Conservation (phyloP, 2,888 invertebrate species). For the Synergus itoensis region DNA sequence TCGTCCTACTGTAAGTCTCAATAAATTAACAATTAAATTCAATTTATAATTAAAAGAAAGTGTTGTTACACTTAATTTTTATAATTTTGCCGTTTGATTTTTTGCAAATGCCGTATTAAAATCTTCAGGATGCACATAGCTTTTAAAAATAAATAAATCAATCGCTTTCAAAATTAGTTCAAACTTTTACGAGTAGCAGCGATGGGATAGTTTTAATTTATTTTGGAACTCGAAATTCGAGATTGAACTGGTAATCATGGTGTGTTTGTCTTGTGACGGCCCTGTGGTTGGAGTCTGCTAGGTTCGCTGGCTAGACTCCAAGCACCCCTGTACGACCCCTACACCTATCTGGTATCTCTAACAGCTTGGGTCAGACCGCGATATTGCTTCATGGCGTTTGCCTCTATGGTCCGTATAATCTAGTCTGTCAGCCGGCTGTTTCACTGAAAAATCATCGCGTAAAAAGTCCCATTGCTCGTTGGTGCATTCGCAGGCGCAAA, state of each 20-base stretch:
- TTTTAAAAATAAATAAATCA: too few species aligned
- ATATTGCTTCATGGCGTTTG: constrained; percentile 66
- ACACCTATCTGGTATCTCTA: constrained; percentile 67
- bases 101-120: too few species aligned
- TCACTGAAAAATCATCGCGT: constrained; percentile 41
- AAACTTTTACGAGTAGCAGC: not conserved
- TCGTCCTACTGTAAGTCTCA: too few species aligned
- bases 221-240: constrained; percentile 4
- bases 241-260: constrained; percentile 22
- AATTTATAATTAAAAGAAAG: too few species aligned
- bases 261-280: constrained; percentile 14
- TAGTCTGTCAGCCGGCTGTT: constrained; percentile 49
- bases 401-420: constrained; percentile 55
- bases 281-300: constrained; percentile 56
- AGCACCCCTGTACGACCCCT: constrained; percentile 58
- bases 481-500: constrained; percentile 23
- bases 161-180: not conserved
- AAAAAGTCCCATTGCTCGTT: constrained; percentile 30
- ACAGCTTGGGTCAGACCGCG: constrained; percentile 70
- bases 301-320: constrained; percentile 67
- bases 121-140: too few species aligned
- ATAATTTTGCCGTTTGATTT: too few species aligned
- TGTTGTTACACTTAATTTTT: too few species aligned
- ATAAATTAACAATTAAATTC: too few species aligned
- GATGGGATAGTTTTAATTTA: constrained; percentile 6